Evolutionary conservation across 2,797 vertebrate genomes (phyloP).

Genomic region (Thamnophis elegans): DNA sequence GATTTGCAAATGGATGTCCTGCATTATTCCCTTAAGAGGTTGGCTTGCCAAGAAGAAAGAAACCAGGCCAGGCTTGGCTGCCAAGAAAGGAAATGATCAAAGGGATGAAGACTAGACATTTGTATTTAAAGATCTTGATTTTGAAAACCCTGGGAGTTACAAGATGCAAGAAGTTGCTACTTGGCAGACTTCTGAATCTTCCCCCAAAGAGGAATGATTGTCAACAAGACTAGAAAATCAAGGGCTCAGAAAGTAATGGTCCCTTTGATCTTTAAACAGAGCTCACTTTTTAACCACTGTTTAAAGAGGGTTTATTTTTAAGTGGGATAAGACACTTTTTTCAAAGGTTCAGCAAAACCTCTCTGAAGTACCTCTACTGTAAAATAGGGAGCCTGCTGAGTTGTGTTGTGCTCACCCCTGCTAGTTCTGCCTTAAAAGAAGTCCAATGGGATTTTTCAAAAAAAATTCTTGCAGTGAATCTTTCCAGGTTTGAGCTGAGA

Average conservation of each 20-base stretch:
- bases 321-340: background rate
- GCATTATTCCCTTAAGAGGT: background rate
- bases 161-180: background rate
- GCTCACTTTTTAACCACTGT: background rate
- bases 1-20: background rate
- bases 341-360: background rate
- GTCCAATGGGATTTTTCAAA: background rate
- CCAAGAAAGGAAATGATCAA: background rate
- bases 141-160: background rate
- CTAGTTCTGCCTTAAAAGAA: background rate
- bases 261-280: background rate
- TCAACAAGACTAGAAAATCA: background rate
- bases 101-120: background rate
- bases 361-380: background rate
- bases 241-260: background rate
- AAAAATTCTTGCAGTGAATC: background rate
- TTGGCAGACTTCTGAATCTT: background rate
- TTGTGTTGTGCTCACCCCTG: background rate
- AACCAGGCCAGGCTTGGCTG: background rate
- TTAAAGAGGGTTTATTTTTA: background rate
- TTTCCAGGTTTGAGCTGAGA: background rate
- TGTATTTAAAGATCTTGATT: background rate
- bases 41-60: background rate
- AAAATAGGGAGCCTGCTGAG: background rate
- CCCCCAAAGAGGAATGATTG: background rate